Evolutionary conservation across 2,113 vertebrate genomes (phyloP).

Genomic region (Tor tambroides): DNA sequence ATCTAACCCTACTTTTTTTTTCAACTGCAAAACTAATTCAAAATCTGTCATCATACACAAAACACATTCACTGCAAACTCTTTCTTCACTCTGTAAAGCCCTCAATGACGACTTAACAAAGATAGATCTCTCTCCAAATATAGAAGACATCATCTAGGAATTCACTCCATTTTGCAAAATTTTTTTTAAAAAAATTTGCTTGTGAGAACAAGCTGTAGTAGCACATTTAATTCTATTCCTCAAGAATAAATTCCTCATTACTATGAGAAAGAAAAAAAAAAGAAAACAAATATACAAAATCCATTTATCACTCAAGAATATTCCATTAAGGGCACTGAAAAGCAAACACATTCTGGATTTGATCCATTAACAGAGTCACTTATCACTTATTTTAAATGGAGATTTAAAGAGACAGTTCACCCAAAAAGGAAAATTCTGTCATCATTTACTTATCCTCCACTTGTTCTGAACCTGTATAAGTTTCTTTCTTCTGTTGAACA

Average conservation of each 20-base stretch:
- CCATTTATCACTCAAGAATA: neutral
- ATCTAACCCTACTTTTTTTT: too few relatives aligned
- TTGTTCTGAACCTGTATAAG: too few relatives aligned
- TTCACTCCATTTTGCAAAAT: neutral
- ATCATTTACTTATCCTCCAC: too few relatives aligned
- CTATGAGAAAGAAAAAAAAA: neutral
- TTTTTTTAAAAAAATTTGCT: neutral
- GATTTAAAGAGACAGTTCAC: too few relatives aligned
- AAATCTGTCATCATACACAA: neutral
- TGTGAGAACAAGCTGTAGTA: neutral
- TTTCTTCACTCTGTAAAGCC: neutral
- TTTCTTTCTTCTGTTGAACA: too few relatives aligned
- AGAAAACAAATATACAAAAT: neutral
- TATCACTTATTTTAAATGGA: neutral
- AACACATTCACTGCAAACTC: neutral
- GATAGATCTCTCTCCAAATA: neutral
- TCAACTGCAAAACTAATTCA: neutral
- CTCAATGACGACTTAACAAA: neutral
- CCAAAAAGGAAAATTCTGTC: too few relatives aligned
- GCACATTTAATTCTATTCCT: neutral
- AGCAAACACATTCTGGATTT: slow-evolving; percentile 11
- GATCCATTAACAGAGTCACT: neutral
- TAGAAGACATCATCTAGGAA: neutral
- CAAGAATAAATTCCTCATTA: slow-evolving; percentile 17
- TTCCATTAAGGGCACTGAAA: neutral